Conservation (phyloP, 2,113 vertebrate genomes). For the Lucifuga dentata region DNA sequence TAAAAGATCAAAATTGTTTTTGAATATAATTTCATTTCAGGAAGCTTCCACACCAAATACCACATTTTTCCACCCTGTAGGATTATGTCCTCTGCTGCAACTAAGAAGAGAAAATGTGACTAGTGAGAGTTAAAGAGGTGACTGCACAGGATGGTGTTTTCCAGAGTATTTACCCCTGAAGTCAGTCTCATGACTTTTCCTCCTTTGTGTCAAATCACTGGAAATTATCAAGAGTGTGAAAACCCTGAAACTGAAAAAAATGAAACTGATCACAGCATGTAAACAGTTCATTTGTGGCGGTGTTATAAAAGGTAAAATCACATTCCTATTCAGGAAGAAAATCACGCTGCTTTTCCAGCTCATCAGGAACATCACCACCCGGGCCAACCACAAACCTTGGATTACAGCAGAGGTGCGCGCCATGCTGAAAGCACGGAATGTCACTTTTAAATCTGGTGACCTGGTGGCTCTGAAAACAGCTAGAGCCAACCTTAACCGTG, state of each 20-base stretch:
- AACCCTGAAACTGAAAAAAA: not conserved
- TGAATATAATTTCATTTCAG: too few species aligned
- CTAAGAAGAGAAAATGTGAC: not conserved
- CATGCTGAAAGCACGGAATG: too few species aligned
- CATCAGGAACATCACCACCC: too few species aligned
- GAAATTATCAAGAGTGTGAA: not conserved
- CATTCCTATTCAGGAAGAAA: not conserved
- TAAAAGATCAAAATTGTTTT: too few species aligned
- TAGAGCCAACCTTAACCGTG: too few species aligned
- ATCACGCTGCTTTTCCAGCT: not conserved
- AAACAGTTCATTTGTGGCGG: not conserved
- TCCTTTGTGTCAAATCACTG: slow-evolving; percentile 41
- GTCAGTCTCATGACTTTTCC: slow-evolving; percentile 54
- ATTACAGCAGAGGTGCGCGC: too few species aligned
- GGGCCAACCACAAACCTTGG: too few species aligned
- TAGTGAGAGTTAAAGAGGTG: not conserved
- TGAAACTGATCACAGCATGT: not conserved
- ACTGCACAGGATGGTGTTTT: slow-evolving; percentile 10
- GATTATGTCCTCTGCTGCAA: not conserved
- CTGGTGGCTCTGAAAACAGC: too few species aligned
- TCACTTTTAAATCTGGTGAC: too few species aligned
- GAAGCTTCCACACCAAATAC: too few species aligned
- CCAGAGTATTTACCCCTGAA: slow-evolving; percentile 22
- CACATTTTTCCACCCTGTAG: too few species aligned
- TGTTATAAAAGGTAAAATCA: not conserved